phyloP scores from a whole-genome alignment of 2,888 invertebrate species.

The Margaritifera margaritifera region DNA sequence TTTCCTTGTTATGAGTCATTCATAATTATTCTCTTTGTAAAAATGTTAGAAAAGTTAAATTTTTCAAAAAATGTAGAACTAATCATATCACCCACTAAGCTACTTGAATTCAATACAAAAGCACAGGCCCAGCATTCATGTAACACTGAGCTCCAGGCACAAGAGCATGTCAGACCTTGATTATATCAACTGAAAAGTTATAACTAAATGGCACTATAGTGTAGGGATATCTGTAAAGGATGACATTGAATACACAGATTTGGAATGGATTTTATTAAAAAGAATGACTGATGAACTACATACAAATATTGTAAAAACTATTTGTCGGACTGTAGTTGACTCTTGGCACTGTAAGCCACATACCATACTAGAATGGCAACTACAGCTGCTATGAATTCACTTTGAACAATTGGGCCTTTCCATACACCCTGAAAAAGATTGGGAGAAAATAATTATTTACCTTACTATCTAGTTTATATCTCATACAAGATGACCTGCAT shows the following conservation, averaged over 20 bases:
- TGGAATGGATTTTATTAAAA: conserved; percentile 9
- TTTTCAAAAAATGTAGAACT: no score
- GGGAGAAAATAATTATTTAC: conserved; percentile 4
- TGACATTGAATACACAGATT: not conserved
- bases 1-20: no score
- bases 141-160: no score
- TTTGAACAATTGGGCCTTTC: conserved; percentile 93
- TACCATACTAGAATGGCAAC: conserved; percentile 87
- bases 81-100: no score
- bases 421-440: conserved; percentile 80
- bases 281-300: conserved; percentile 6
- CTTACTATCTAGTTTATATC: conserved; percentile 41
- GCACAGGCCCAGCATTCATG: no score
- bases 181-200: no score
- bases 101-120: no score
- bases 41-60: no score
- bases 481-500: not conserved
- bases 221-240: not conserved
- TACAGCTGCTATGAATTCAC: conserved; percentile 89
- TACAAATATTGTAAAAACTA: conserved; percentile 13
- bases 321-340: conserved; percentile 45
- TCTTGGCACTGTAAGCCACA: conserved; percentile 86
- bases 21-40: no score
- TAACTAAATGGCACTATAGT: no score
- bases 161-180: no score